Percentiles rank a stretch among this genome's conserved stretches.
Evolutionary conservation across 2,113 vertebrate genomes (phyloP).

Genomic region (Saimiri boliviensis): DNA sequence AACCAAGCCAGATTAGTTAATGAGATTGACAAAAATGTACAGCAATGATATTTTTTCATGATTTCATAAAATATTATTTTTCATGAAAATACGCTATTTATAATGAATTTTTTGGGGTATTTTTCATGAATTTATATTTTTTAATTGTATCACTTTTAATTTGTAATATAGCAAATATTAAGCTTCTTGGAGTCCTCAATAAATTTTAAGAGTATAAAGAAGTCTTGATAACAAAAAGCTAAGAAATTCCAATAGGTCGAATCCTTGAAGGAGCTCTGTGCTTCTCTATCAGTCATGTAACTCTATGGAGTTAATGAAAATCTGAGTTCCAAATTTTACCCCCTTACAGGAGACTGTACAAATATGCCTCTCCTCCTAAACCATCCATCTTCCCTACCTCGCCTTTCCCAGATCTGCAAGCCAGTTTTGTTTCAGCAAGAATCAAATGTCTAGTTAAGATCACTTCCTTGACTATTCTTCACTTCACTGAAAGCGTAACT

Average conservation of each 20-base stretch:
- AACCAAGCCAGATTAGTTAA: background rate
- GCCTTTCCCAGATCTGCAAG: background rate
- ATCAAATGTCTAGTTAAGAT: background rate
- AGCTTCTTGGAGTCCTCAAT: background rate
- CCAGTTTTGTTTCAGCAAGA: background rate
- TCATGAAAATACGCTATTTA: background rate
- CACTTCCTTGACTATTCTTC: background rate
- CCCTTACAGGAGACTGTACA: background rate
- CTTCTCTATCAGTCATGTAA: no score
- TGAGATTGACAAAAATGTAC: background rate
- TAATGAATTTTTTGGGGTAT: background rate
- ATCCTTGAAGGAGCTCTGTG: background rate
- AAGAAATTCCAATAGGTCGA: background rate
- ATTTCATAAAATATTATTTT: background rate
- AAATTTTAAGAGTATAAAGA: background rate
- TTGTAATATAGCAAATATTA: background rate
- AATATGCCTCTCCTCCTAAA: rapidly evolving
- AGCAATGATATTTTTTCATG: background rate
- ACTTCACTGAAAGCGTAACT: background rate
- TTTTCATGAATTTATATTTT: background rate
- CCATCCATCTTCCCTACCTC: no score
- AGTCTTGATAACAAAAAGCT: background rate
- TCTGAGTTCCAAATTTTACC: background rate
- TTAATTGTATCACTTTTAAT: background rate
- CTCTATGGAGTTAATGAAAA: background rate